Conservation (phyloP, 2,888 invertebrate genomes). For the Alloscopus bannaensis region DNA sequence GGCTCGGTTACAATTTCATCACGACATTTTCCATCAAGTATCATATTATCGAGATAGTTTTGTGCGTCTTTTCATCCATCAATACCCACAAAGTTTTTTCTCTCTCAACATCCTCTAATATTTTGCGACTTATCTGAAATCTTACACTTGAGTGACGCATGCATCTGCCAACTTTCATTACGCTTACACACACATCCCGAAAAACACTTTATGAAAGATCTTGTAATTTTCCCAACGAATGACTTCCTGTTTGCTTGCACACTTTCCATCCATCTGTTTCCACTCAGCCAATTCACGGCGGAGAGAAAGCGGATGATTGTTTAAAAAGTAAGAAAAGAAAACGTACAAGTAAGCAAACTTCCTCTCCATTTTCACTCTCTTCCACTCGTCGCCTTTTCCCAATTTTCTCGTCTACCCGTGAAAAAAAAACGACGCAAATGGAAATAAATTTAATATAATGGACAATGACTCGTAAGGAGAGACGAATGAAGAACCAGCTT, state of each 20-base stretch:
- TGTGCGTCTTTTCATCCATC: too few species aligned
- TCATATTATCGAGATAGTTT: too few species aligned
- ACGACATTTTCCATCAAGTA: too few species aligned
- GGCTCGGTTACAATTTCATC: too few species aligned
- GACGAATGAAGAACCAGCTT: too few species aligned
- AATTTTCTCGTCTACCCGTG: slow-evolving; percentile 10
- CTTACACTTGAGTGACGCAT: slow-evolving; percentile 23
- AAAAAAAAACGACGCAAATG: slow-evolving; percentile 35
- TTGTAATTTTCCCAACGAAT: slow-evolving; percentile 50
- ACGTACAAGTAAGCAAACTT: slow-evolving; percentile 48
- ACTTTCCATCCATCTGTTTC: background rate
- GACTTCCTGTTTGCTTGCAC: slow-evolving; percentile 46
- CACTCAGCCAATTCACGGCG: slow-evolving; percentile 9
- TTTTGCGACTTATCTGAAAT: slow-evolving; percentile 23
- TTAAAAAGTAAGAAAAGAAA: slow-evolving; percentile 39
- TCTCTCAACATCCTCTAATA: too few species aligned
- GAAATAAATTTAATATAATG: slow-evolving; percentile 56
- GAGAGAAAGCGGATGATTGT: slow-evolving; percentile 38
- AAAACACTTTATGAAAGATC: slow-evolving; percentile 20
- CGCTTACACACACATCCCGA: slow-evolving; percentile 11
- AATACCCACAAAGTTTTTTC: too few species aligned
- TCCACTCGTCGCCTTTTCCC: background rate
- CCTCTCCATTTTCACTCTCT: slow-evolving; percentile 21
- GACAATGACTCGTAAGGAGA: slow-evolving; percentile 31
- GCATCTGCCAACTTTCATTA: slow-evolving; percentile 44